Conservation (phyloP, 2,113 vertebrate genomes). For the Etheostoma spectabile region DNA sequence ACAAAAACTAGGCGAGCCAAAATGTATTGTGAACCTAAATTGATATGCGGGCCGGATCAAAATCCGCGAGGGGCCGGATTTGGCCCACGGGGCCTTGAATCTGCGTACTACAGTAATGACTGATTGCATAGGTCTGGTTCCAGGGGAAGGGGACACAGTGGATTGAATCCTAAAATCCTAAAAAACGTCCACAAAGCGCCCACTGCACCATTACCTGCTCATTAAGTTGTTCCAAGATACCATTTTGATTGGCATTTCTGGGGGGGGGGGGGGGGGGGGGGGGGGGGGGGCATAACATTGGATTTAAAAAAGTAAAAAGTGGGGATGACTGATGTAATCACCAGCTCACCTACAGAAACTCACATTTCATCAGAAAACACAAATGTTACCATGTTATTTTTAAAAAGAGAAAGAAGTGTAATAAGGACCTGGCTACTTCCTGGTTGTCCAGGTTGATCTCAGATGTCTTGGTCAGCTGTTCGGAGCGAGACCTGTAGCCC, state of each 20-base stretch:
- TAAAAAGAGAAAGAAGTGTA: too few relatives aligned
- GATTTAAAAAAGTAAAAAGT: background rate
- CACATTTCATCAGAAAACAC: background rate
- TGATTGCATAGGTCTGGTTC: background rate
- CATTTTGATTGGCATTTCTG: background rate
- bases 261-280: too few relatives aligned
- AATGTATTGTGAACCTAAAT: too few relatives aligned
- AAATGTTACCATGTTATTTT: too few relatives aligned
- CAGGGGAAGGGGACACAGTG: background rate
- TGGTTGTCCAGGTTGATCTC: slow-evolving; percentile 90
- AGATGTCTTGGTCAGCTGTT: slow-evolving; percentile 90
- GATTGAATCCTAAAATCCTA: too few relatives aligned
- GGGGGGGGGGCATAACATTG: too few relatives aligned
- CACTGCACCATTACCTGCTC: background rate
- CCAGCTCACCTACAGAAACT: too few relatives aligned
- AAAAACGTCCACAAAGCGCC: background rate
- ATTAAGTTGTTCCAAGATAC: background rate
- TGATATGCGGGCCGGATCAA: too few relatives aligned
- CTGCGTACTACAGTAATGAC: background rate
- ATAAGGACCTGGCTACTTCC: slow-evolving; percentile 89
- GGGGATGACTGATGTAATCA: background rate
- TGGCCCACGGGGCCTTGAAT: too few relatives aligned
- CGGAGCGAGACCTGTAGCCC: slow-evolving; percentile 96
- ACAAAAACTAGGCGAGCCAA: too few relatives aligned
- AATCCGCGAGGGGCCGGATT: too few relatives aligned